These are phyloP conservation scores for Pampus argenteus DNA, from an alignment of 2,797 vertebrate species.

Conservation along the genomic window DNA sequence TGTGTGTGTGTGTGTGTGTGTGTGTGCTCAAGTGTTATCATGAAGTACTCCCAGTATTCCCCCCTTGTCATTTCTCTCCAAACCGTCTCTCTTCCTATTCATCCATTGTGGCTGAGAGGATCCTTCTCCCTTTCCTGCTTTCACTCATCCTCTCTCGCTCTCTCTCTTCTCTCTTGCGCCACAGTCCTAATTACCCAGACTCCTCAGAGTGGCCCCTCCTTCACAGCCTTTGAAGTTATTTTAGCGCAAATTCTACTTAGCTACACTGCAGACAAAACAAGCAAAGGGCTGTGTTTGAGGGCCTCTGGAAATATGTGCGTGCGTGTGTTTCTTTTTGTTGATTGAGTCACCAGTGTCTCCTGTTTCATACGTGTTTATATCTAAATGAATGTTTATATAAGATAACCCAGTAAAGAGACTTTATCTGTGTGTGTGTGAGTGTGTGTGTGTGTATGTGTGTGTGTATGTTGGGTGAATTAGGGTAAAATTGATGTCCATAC, in stretches of 20 bases:
- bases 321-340: constrained; percentile 38
- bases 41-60: constrained; percentile 37
- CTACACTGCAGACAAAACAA: constrained; percentile 78
- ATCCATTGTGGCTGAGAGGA: constrained; percentile 71
- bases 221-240: constrained; percentile 81
- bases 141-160: constrained; percentile 64
- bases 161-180: constrained; percentile 41
- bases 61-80: constrained; percentile 35
- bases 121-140: constrained; percentile 57
- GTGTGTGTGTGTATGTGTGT: constrained; percentile 22
- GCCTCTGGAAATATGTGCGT: constrained; percentile 49
- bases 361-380: constrained; percentile 72
- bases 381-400: constrained; percentile 50
- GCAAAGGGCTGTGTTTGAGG: constrained; percentile 56
- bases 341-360: constrained; percentile 65
- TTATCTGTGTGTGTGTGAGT: constrained; percentile 14
- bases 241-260: constrained; percentile 75
- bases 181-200: constrained; percentile 78
- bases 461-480: constrained; percentile 32
- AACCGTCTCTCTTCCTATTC: constrained; percentile 59
- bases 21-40: constrained; percentile 51
- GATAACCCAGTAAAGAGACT: constrained; percentile 38
- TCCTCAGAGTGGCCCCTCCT: constrained; percentile 73
- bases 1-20: constrained; percentile 21
- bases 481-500: constrained; percentile 54